Conservation (phyloP, 2,113 vertebrate species). For the Mirounga angustirostris region DNA sequence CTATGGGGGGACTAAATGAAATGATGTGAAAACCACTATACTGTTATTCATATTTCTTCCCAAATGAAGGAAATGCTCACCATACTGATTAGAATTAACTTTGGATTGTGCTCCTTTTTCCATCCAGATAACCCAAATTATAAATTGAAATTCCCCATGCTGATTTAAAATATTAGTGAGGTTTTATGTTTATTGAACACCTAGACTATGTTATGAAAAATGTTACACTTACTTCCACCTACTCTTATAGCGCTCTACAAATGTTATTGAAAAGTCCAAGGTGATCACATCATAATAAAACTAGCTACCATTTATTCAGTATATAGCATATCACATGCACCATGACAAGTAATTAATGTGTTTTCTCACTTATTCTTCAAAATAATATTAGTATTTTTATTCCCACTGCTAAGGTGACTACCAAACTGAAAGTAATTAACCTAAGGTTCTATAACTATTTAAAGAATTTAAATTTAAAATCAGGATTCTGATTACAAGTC, state of each 20-base stretch:
- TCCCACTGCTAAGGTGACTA: background rate
- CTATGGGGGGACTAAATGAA: background rate
- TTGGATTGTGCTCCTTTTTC: conserved; percentile 28
- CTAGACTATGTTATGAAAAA: background rate
- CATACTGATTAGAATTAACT: background rate
- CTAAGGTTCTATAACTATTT: background rate
- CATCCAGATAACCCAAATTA: background rate
- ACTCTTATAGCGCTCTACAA: background rate
- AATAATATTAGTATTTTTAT: conserved; percentile 31
- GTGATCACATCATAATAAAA: background rate
- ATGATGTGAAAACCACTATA: background rate
- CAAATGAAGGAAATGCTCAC: background rate
- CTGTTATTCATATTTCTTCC: background rate
- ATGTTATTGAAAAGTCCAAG: background rate
- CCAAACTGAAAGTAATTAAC: background rate
- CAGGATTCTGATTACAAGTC: conserved; percentile 7
- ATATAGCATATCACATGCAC: background rate
- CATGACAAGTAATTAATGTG: background rate
- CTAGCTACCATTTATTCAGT: background rate
- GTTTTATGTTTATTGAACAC: background rate
- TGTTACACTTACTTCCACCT: background rate
- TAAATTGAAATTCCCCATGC: background rate
- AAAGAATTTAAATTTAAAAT: conserved; percentile 33
- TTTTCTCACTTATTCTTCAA: conserved; percentile 8
- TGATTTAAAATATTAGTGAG: conserved; percentile 14